Evolutionary conservation across 2,797 vertebrate species (phyloP).

Genomic region (Eulemur mongoz): DNA sequence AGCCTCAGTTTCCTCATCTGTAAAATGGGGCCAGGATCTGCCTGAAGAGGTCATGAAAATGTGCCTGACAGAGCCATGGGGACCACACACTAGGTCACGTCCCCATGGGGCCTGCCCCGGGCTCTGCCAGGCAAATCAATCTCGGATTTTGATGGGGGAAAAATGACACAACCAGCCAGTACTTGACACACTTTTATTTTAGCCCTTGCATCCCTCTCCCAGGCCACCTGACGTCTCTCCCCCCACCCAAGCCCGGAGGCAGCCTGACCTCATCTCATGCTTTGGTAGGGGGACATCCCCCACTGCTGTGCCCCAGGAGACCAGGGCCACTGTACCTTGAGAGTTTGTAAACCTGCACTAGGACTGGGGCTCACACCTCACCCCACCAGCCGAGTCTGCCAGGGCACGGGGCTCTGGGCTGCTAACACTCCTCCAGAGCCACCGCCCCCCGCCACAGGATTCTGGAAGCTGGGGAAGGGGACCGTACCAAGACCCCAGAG

Average conservation of each 20-base stretch:
- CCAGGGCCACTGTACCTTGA: constrained; percentile 37
- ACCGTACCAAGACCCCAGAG: background rate
- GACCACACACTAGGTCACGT: background rate
- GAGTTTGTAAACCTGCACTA: constrained; percentile 13
- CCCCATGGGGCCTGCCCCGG: background rate
- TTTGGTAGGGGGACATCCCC: background rate
- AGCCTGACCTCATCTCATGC: background rate
- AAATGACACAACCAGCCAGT: background rate
- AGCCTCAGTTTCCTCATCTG: background rate
- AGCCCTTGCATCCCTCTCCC: background rate
- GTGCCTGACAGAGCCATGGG: background rate
- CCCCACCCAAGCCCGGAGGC: background rate
- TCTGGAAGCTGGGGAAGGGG: background rate
- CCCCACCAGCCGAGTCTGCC: background rate
- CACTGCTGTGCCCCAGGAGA: background rate
- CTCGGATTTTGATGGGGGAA: background rate
- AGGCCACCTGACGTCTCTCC: background rate
- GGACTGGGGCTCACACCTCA: background rate
- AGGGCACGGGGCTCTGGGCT: background rate
- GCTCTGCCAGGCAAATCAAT: background rate
- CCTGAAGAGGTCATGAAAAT: background rate
- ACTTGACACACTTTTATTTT: constrained; percentile 38
- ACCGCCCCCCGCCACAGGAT: background rate
- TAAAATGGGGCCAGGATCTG: background rate
- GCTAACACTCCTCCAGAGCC: background rate